Conservation (phyloP, 2,113 vertebrate genomes). For the Xerus inauris region DNA sequence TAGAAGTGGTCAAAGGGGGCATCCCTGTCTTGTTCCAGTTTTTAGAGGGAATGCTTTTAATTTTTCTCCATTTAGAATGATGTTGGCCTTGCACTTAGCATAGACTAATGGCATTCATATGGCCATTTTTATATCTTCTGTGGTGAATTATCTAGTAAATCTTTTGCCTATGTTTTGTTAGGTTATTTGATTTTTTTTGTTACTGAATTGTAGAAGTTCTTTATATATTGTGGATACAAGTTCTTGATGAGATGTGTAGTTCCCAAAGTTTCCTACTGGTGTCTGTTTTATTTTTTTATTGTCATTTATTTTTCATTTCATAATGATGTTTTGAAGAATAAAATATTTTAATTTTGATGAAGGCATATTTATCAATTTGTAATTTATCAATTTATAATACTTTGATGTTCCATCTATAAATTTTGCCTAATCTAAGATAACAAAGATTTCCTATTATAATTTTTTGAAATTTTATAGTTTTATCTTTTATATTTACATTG, state of each 20-base stretch:
- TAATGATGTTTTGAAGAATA: neutral
- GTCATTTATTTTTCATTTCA: neutral
- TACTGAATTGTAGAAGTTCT: neutral
- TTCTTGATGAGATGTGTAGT: neutral
- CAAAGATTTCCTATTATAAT: neutral
- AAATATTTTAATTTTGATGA: neutral
- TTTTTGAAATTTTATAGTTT: neutral
- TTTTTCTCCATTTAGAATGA: too few relatives aligned
- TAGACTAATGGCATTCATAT: neutral
- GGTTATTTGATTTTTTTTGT: neutral
- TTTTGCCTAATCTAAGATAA: neutral
- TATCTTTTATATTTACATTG: neutral
- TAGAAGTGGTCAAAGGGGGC: too few relatives aligned
- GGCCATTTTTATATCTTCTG: neutral
- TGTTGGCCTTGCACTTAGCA: too few relatives aligned
- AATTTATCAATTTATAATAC: too few relatives aligned
- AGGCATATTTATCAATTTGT: neutral
- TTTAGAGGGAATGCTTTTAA: too few relatives aligned
- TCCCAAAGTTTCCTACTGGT: neutral
- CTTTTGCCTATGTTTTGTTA: neutral
- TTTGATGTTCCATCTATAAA: neutral
- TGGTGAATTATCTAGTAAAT: neutral
- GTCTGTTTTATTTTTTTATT: neutral
- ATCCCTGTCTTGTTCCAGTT: too few relatives aligned
- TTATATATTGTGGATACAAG: neutral